Evolutionary conservation across 1,140 invertebrate species (phyloP).

Genomic region (Bilobella aurantiaca): DNA sequence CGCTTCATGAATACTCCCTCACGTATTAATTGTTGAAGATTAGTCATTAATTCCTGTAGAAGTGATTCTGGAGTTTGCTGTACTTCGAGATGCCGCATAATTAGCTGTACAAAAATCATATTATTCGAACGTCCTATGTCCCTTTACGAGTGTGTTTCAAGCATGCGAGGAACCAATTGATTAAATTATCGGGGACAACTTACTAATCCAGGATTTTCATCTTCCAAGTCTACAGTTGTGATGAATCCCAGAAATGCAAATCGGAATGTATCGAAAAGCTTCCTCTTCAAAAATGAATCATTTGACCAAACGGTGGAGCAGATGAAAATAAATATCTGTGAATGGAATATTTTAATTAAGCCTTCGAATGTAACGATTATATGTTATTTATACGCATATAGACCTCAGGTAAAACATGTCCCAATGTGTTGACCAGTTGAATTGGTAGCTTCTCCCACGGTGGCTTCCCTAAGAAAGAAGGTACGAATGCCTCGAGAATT

Average conservation of each 20-base stretch:
- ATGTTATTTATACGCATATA: too few relatives aligned
- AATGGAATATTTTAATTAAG: not conserved
- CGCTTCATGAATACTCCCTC: not conserved
- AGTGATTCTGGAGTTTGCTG: not conserved
- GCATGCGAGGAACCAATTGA: not conserved
- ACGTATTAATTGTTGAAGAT: not conserved
- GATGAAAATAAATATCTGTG: slow-evolving; percentile 3
- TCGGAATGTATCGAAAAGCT: not conserved
- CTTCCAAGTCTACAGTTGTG: not conserved
- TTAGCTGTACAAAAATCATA: not conserved
- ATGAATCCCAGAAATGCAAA: slow-evolving; percentile 6
- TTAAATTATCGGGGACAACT: not conserved
- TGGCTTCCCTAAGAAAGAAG: slow-evolving; percentile 5
- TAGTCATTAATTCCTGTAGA: not conserved
- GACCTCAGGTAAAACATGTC: not conserved
- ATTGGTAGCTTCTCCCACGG: slow-evolving; percentile 7
- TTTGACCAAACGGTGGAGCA: not conserved
- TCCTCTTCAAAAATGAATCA: slow-evolving; percentile 2
- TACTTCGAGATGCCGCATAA: not conserved
- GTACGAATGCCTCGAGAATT: not conserved
- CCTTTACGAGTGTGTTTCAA: not conserved
- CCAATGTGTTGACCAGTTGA: not conserved
- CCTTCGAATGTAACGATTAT: not conserved
- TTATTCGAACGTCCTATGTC: too few relatives aligned
- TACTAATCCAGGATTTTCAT: slow-evolving; percentile 7